Conservation (phyloP, 2,888 invertebrate genomes). For the Nowickia ferox region DNA sequence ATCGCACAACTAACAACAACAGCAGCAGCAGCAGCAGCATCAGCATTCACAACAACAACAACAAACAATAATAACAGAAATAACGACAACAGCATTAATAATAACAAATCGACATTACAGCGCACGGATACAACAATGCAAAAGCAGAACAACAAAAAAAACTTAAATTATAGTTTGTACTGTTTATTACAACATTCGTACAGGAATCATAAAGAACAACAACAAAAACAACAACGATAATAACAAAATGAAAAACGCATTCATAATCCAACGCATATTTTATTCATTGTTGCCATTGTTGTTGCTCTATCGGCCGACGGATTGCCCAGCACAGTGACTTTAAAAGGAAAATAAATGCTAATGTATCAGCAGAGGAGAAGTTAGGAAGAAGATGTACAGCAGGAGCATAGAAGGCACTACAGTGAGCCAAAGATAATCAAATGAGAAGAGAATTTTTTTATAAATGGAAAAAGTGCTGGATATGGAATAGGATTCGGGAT, state of each 20-base stretch:
- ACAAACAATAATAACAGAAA: slow-evolving; percentile 62
- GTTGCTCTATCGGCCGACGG: neutral
- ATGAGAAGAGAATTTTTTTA: too few relatives aligned
- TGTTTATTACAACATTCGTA: slow-evolving; percentile 67
- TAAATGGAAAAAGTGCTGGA: too few relatives aligned
- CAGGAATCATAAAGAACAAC: slow-evolving; percentile 63
- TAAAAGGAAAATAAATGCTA: neutral
- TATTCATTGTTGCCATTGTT: slow-evolving; percentile 20
- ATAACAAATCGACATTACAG: slow-evolving; percentile 67
- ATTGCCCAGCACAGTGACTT: neutral
- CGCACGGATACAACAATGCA: slow-evolving; percentile 36
- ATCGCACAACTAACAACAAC: slow-evolving; percentile 64
- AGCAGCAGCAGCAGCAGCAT: slow-evolving; percentile 54
- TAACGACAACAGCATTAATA: slow-evolving; percentile 70
- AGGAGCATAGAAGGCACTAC: too few relatives aligned
- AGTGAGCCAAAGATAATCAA: too few relatives aligned
- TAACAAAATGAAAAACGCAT: slow-evolving; percentile 77
- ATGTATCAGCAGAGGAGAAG: too few relatives aligned
- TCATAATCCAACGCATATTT: slow-evolving; percentile 75
- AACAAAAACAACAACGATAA: slow-evolving; percentile 33
- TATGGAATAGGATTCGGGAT: too few relatives aligned
- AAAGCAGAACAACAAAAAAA: slow-evolving; percentile 41
- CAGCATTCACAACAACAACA: slow-evolving; percentile 42
- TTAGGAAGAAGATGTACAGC: neutral
- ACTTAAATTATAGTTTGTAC: slow-evolving; percentile 52